Base-by-base conservation (phyloP, 2,888 invertebrate genomes). In the Drosophila hamatofila region DNA sequence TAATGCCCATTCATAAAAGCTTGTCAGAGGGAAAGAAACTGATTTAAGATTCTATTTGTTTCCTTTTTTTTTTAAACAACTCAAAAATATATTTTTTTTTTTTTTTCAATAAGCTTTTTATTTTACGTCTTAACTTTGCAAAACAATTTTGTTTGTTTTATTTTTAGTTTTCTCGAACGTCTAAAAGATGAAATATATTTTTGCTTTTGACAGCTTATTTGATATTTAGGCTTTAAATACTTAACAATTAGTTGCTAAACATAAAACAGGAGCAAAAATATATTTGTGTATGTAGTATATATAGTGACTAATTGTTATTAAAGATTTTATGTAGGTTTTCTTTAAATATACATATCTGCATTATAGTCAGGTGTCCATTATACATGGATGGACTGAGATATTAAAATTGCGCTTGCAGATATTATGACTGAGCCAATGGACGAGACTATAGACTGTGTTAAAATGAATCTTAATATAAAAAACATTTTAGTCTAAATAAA, bases 1-100 rank as follows among this genome's bases (percentile, higher is more conserved):
- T 63, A 71, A 66, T 76, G 84, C 48, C 66, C 83, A 84, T 84
- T 87, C 87, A 83, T 79, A 89, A 83, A 89, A 87, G 48, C 25
- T 72, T 60, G 54, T 42, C 46, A 44, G 68, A 6, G 48, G 72
- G 25, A 8, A 21, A 8, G 25, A 2, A 37, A 37, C 52, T 18
- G 37, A 70, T 49, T 54, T 46, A 23, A 63, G 49, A 56, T 37
- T 37, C n/a, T 37, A 37, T 54, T 46, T 44, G 33, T 48, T 58
- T 55, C 49, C 46, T 11, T 12, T 27, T n/a, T 23, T 48, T n/a
- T 27, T 35, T 41, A 72, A 63, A 74, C 41, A 72, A 66, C 57
- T 63, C 62, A 80, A 55, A 54, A 70, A 60, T 51, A 14, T 52
- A 1, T 14, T 11, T 75, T 62, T 70, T 65, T 70, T 65, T 58